phyloP scores from a whole-genome alignment of 2,113 vertebrate genomes.

The Rhadina sibilatrix region DNA sequence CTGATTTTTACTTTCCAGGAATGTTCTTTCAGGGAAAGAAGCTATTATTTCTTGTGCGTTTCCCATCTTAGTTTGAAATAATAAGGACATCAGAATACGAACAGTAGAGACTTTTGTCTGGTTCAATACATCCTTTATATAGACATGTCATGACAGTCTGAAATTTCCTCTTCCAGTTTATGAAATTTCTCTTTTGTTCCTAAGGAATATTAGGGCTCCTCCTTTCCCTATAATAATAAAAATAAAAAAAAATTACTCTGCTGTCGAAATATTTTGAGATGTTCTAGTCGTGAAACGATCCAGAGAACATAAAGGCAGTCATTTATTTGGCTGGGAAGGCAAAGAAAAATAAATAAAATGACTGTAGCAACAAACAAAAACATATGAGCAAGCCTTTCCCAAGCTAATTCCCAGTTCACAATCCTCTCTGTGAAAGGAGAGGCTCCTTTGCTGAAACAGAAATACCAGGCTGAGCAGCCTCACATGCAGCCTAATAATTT shows the following conservation, averaged over 20 bases:
- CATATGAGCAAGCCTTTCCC: background rate
- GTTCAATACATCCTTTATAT: background rate
- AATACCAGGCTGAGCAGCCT: background rate
- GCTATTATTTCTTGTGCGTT: background rate
- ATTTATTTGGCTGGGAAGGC: background rate
- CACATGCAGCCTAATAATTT: background rate
- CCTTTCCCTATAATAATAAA: background rate
- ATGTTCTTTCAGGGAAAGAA: background rate
- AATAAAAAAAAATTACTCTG: background rate
- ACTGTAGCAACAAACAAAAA: background rate
- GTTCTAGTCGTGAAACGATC: background rate
- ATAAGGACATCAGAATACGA: background rate
- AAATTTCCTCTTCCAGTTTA: background rate
- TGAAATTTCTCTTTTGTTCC: background rate
- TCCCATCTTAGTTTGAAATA: background rate
- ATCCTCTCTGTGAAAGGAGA: background rate
- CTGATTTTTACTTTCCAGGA: background rate
- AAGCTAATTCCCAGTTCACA: background rate
- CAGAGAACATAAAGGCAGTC: background rate
- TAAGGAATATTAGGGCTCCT: background rate
- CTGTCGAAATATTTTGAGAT: background rate
- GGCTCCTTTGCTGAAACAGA: background rate
- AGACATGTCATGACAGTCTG: background rate
- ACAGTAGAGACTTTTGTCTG: background rate
- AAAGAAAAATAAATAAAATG: background rate